Evolutionary conservation across 2,888 invertebrate species (phyloP).

Genomic region (Rhabditophanes sp.): DNA sequence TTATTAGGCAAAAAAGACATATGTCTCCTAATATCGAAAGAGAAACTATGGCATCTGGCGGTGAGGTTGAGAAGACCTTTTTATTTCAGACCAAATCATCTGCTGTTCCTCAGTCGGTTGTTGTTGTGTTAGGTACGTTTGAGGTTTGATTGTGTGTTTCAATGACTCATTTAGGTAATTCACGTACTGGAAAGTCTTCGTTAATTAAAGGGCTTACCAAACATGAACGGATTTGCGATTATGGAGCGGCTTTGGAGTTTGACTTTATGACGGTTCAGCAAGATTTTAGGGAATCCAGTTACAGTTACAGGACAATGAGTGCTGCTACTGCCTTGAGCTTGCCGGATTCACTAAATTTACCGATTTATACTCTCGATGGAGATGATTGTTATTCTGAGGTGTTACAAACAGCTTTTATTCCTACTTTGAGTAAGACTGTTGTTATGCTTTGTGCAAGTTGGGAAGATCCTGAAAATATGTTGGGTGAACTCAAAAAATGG

Average conservation of each 20-base stretch:
- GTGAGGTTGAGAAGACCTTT: no score
- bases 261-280: conserved; percentile 30
- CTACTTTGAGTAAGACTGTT: conserved; percentile 20
- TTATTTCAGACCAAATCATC: no score
- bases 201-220: conserved; percentile 27
- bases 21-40: no score
- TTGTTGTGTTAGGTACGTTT: no score
- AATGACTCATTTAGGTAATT: conserved; percentile 18
- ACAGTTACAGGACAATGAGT: conserved; percentile 34
- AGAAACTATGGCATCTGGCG: no score
- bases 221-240: conserved; percentile 8
- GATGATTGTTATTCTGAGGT: conserved; percentile 24
- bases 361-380: conserved; percentile 33
- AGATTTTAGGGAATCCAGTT: conserved; percentile 29
- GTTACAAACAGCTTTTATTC: conserved; percentile 25
- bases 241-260: conserved; percentile 33
- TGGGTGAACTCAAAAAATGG: conserved; percentile 28
- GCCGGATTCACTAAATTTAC: conserved; percentile 24
- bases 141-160: no score
- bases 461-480: conserved; percentile 25
- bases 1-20: no score
- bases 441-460: conserved; percentile 28
- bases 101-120: no score
- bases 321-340: conserved; percentile 28
- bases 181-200: conserved; percentile 29